Conservation (phyloP, 35 echinoderm and acorn worm species). For the Acanthaster planci region DNA sequence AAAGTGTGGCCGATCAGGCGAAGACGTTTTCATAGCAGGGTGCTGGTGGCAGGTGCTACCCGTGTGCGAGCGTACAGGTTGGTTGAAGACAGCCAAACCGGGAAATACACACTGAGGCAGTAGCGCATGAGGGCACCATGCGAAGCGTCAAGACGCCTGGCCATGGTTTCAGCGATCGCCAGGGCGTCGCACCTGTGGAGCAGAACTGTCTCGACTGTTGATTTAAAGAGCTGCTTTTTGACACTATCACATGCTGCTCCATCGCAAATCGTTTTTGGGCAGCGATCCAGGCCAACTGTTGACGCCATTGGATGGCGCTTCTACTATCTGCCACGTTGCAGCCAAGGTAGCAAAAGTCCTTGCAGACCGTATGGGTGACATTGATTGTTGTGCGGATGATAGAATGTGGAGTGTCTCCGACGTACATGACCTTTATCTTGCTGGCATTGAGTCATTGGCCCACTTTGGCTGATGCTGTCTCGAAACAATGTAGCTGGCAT, state of each 20-base stretch:
- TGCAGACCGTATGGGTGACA: too few species aligned
- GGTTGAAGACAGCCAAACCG: neutral
- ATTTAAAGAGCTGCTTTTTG: conserved; percentile 11
- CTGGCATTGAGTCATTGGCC: too few species aligned
- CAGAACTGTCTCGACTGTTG: neutral
- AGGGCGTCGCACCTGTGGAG: neutral
- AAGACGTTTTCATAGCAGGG: conserved; percentile 30
- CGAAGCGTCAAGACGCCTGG: neutral
- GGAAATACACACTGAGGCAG: neutral
- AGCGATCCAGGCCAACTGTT: neutral
- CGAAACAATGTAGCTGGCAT: conserved; percentile 1
- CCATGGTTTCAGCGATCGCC: neutral
- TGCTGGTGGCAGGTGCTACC: neutral
- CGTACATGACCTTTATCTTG: neutral
- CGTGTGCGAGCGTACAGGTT: neutral
- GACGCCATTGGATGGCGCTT: neutral
- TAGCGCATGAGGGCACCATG: neutral
- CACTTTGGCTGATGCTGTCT: neutral
- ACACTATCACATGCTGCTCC: neutral
- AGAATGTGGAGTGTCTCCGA: too few species aligned
- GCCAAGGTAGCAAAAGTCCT: conserved; percentile 2
- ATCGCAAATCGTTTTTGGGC: neutral
- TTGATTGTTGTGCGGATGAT: too few species aligned
- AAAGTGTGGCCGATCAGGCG: neutral
- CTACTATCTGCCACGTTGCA: neutral